Evolutionary conservation across 2,888 invertebrate genomes (phyloP), one percentile per base, ranked within the genome.

Genomic region (Noctua comes): DNA sequence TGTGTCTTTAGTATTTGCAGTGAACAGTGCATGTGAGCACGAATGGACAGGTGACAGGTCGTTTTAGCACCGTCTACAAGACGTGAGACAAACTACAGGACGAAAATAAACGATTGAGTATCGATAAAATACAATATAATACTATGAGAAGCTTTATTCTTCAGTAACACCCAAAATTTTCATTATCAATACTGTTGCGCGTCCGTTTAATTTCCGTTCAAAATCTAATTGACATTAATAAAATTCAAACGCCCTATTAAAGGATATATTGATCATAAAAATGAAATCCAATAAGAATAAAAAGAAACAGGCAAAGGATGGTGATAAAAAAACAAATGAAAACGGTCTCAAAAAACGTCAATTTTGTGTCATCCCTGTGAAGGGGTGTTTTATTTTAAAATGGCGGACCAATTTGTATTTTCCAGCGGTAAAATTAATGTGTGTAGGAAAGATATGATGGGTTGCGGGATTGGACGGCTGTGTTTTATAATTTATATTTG

Each of bases 261-360:
- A 78, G 69, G 57, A 82, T 83, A 86, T 86, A 85, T 88, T 87
- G 82, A 82, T 87, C 85, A 90, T 88, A 87, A 88, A 91, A 90
- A 90, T 88, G 88, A 90, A 91, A 90, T 89, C 89, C 90, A 91
- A 92, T 92, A 91, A 91, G 90, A 90, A 90, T 91, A 92, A 92
- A 93, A 91, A 86, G 89, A 83, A 90, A 86, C 88, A 88, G 88
- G 86, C 78, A 73, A 79, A 82, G 89, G 82, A 87, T 87, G 88
- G 91, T 85, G 82, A 91, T 93, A 93, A 93, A 94, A 57, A 79
- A 86, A 91, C 88, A 91, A 93, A 94, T 92, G 89, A 91, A 91
- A 92, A 89, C 88, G 90, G 88, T 91, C 88, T 90, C 89, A 92
- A 91, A 92, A 91, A 91, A 82, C 86, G 90, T 88, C 88, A 91